Evolutionary conservation across 1,140 invertebrate genomes (phyloP), one percentile per base, ranked within the genome.

Genomic region (Diachasmimorpha longicaudata): DNA sequence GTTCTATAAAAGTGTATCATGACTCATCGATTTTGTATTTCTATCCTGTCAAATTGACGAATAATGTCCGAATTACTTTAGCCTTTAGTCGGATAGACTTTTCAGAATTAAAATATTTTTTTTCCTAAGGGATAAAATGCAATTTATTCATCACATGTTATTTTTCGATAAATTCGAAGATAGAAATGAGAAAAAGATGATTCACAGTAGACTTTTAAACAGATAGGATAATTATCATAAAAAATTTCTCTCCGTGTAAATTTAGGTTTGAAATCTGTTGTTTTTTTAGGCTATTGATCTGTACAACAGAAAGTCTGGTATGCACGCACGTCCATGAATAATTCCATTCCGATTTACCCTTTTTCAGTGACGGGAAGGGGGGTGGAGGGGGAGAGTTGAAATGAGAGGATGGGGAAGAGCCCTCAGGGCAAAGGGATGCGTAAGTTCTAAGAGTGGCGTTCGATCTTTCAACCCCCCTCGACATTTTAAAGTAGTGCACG

Each of bases 341-440:
- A 87, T 87, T 87, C 81, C 76, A 80, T 82, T 81, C 75, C 78
- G 81, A 81, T 84, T 83, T 80, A 84, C 80, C 85, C 84, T 85
- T 85, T 86, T 80, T 81, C 75, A 63, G 23, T 4, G 23, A 4
- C 3, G 58, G 23, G 10, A 3, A 58, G 23, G 58, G 23, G 58
- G 1, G 21, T 4, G 23, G 21, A 63, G 58, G 21, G 19, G 23
- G 21, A 31, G n/a, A 31, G 31, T 31, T 31, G 31, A 31, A 31
- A 31, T 31, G 31, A 31, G 31, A 31, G 31, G 31, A 6, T 31
- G 31, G 31, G 31, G 52, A 58, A 71, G 77, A 58, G 78, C 79
- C 72, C 74, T 74, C 72, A 79, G 81, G 79, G 77, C 67, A 46
- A 78, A 69, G 76, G 76, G 77, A 79, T 75, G 67, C 70, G 80